These are phyloP conservation scores for Pogonocichla stellata DNA, from an alignment of 2,113 vertebrate species.

Conservation along the genomic window DNA sequence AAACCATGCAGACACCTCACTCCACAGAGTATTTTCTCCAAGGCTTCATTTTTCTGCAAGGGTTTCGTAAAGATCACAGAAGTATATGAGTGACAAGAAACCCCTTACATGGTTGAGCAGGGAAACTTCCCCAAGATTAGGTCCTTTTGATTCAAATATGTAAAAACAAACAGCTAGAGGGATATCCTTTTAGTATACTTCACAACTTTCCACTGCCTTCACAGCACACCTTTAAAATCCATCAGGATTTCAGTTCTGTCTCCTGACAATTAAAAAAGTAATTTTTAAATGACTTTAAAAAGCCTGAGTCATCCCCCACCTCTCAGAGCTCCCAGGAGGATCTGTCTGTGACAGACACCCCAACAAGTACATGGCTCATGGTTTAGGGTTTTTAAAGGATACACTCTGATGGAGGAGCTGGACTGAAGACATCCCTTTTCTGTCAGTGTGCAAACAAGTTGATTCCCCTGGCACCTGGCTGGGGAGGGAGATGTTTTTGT, in stretches of 20 bases:
- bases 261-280: not conserved
- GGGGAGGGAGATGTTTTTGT: not conserved
- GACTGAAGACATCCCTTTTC: not conserved
- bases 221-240: not conserved
- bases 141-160: not conserved
- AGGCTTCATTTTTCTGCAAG: not conserved
- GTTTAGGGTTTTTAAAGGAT: not conserved
- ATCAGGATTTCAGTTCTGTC: not conserved
- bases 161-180: not conserved
- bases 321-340: not conserved
- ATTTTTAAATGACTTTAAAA: not conserved
- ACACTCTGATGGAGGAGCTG: not conserved
- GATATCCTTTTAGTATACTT: not conserved
- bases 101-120: not conserved
- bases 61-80: not conserved
- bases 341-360: not conserved
- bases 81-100: not conserved
- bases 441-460: not conserved
- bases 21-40: not conserved
- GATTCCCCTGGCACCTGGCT: not conserved
- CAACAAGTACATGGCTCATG: not conserved
- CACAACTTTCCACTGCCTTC: not conserved
- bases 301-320: rapidly evolving
- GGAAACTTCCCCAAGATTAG: not conserved
- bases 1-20: not conserved